These are phyloP conservation scores for Drosophila mimica DNA, from an alignment of 2,888 invertebrate genomes.

Conservation along the genomic window DNA sequence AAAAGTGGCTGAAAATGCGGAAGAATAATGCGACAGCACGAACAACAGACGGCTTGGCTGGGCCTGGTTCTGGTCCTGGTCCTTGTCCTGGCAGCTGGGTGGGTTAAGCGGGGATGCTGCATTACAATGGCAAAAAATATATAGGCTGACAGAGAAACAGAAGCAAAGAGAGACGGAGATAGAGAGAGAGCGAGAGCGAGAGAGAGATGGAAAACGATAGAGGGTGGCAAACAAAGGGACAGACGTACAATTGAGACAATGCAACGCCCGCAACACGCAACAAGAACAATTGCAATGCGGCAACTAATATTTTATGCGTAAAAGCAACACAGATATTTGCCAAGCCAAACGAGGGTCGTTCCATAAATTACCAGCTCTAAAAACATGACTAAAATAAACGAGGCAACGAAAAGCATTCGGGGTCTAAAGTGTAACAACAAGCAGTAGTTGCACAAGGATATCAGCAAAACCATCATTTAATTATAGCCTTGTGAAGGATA, in stretches of 20 bases:
- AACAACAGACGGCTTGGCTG: slow-evolving; percentile 58
- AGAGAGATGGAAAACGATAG: background rate
- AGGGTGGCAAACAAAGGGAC: slow-evolving; percentile 2
- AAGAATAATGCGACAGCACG: slow-evolving; percentile 81
- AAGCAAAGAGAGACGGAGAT: background rate
- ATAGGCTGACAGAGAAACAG: slow-evolving; percentile 58
- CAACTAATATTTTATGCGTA: slow-evolving; percentile 81
- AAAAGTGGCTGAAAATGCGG: slow-evolving; percentile 81
- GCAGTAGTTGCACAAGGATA: background rate
- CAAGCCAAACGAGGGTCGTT: slow-evolving; percentile 36
- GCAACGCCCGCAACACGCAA: slow-evolving; percentile 74
- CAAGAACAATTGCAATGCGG: slow-evolving; percentile 76
- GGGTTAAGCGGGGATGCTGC: slow-evolving; percentile 26
- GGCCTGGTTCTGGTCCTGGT: background rate
- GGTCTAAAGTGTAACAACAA: background rate
- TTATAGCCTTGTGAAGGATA: background rate
- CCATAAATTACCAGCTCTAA: slow-evolving; percentile 9
- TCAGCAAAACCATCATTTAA: background rate
- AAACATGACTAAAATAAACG: background rate
- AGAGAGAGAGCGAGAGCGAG: background rate
- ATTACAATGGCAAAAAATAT: slow-evolving; percentile 68
- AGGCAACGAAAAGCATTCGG: background rate
- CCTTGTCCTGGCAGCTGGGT: slow-evolving; percentile 12
- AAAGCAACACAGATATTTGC: slow-evolving; percentile 46
- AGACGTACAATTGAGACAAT: slow-evolving; percentile 66